These are phyloP conservation scores for Notothenia coriiceps DNA, from an alignment of 2,113 vertebrate genomes.

Conservation along the genomic window DNA sequence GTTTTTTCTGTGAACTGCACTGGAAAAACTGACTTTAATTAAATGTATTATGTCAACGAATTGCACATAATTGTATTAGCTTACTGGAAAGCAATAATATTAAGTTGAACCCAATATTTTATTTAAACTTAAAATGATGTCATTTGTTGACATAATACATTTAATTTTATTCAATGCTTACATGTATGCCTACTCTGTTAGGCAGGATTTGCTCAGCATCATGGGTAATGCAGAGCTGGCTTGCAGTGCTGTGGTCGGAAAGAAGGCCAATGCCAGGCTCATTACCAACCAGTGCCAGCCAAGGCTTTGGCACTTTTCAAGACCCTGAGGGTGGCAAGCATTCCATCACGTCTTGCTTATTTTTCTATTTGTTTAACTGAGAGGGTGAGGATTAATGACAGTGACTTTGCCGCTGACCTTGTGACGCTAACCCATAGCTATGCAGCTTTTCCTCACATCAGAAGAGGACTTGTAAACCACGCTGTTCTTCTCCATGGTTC, in stretches of 20 bases:
- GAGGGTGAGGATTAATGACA: slow-evolving; percentile 36
- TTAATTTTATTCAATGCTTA: neutral
- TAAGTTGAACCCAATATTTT: too few relatives aligned
- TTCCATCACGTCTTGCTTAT: slow-evolving; percentile 53
- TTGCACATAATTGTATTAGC: too few relatives aligned
- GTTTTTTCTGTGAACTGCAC: too few relatives aligned
- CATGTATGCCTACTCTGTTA: slow-evolving; percentile 1
- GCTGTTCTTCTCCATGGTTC: slow-evolving; percentile 26
- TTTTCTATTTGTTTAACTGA: slow-evolving; percentile 38
- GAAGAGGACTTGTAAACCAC: slow-evolving; percentile 37
- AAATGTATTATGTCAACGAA: too few relatives aligned
- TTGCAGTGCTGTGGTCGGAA: slow-evolving; percentile 69
- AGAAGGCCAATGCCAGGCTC: slow-evolving; percentile 52
- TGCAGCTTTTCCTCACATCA: slow-evolving; percentile 25
- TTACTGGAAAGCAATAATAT: too few relatives aligned
- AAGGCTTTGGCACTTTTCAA: slow-evolving; percentile 39
- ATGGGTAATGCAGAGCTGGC: slow-evolving; percentile 15
- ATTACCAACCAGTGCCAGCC: slow-evolving; percentile 52
- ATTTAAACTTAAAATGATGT: too few relatives aligned
- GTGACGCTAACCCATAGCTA: slow-evolving; percentile 26
- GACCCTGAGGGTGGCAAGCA: slow-evolving; percentile 36
- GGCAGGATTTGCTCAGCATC: slow-evolving; percentile 37
- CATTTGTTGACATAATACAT: too few relatives aligned
- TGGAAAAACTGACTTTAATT: too few relatives aligned
- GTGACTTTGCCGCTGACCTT: slow-evolving; percentile 33